These are phyloP conservation scores for Potamarius usumacintae DNA, from an alignment of 2,113 vertebrate species.

Conservation along the genomic window DNA sequence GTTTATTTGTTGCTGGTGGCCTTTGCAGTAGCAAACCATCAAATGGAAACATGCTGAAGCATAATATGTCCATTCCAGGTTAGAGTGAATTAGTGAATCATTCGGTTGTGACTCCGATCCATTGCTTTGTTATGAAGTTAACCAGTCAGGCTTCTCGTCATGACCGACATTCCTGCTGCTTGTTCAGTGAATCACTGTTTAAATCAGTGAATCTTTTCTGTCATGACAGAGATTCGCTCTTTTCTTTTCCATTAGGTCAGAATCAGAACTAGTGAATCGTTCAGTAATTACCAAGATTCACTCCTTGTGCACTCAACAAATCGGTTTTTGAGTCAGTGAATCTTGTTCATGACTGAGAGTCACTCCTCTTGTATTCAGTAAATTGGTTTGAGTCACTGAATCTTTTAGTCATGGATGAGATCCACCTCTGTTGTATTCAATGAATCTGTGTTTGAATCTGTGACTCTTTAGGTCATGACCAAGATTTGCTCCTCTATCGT, in stretches of 20 bases:
- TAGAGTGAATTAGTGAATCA: neutral
- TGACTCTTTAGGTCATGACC: neutral
- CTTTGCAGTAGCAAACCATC: neutral
- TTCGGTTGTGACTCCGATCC: neutral
- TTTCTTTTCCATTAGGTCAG: neutral
- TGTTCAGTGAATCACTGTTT: neutral
- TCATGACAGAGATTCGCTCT: too few species aligned
- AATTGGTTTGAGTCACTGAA: too few species aligned
- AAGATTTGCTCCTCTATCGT: neutral
- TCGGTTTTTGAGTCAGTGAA: too few species aligned
- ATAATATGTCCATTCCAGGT: neutral
- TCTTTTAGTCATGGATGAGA: too few species aligned
- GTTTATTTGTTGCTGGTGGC: neutral
- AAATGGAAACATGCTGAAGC: neutral
- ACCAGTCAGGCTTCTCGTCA: neutral
- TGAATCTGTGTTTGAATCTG: neutral
- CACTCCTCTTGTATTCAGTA: too few species aligned
- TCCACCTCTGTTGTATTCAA: neutral
- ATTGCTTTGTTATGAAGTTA: neutral
- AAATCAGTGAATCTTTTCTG: neutral
- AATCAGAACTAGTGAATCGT: neutral
- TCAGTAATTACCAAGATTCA: neutral
- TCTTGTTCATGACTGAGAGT: too few species aligned
- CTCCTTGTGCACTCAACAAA: neutral
- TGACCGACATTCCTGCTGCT: neutral